Conservation (phyloP, 2,113 vertebrate genomes). For the Casuarius casuarius region DNA sequence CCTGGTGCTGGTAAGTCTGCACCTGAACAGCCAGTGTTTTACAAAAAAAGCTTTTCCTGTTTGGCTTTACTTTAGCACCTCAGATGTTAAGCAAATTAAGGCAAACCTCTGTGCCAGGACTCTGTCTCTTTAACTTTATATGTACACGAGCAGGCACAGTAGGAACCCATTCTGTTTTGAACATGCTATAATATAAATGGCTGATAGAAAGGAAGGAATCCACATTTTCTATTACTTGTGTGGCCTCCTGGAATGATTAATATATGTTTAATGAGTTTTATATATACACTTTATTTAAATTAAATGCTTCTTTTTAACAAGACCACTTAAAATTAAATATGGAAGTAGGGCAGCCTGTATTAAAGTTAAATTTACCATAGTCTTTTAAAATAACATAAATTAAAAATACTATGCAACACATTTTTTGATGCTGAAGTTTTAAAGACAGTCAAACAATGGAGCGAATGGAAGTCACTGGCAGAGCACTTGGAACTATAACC, state of each 20-base stretch:
- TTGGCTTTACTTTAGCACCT: neutral
- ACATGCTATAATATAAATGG: neutral
- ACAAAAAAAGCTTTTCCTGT: neutral
- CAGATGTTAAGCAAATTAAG: constrained; percentile 18
- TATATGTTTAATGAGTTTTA: neutral
- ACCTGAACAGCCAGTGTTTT: neutral
- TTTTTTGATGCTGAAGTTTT: neutral
- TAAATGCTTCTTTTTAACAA: constrained; percentile 14
- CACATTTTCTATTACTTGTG: neutral
- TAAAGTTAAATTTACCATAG: neutral
- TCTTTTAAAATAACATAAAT: constrained; percentile 28
- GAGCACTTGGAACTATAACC: neutral
- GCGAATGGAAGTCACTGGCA: neutral
- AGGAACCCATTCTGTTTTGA: constrained; percentile 15
- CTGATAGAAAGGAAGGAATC: neutral
- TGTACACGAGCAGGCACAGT: constrained; percentile 28
- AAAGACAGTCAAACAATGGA: neutral
- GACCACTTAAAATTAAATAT: neutral
- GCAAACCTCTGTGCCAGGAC: constrained; percentile 32
- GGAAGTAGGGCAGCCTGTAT: neutral
- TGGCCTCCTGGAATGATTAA: neutral
- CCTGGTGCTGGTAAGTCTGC: neutral
- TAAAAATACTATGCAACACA: neutral
- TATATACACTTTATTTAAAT: neutral
- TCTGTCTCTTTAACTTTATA: constrained; percentile 17